These are phyloP conservation scores for Silurus aristotelis DNA, from an alignment of 2,797 vertebrate species.

Conservation along the genomic window DNA sequence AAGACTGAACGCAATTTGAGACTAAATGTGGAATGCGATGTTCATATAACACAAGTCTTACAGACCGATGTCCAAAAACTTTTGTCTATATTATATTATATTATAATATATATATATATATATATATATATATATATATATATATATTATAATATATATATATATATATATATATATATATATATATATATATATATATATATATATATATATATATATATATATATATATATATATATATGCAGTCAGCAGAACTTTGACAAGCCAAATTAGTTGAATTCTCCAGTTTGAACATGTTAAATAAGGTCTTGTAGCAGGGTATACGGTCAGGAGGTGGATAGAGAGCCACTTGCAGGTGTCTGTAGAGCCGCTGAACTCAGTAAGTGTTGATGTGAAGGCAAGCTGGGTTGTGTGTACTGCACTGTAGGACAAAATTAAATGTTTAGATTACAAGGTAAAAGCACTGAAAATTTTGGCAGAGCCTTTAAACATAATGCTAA, in stretches of 20 bases:
- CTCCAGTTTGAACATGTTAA: not conserved
- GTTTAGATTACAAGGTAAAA: not conserved
- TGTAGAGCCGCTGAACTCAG: constrained; percentile 44
- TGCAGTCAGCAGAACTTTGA: not conserved
- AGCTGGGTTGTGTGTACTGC: not conserved
- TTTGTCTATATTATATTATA: too few species aligned
- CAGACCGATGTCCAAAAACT: too few species aligned
- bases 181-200: too few species aligned
- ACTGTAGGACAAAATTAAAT: not conserved
- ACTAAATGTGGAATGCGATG: too few species aligned
- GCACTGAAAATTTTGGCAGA: not conserved
- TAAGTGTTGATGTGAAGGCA: constrained; percentile 28
- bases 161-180: too few species aligned
- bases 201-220: too few species aligned
- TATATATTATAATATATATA: too few species aligned
- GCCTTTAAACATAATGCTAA: not conserved
- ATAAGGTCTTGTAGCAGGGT: not conserved
- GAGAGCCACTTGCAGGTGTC: not conserved
- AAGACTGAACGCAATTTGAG: too few species aligned
- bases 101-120: too few species aligned
- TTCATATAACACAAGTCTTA: too few species aligned
- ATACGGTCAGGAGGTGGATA: constrained; percentile 35
- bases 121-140: too few species aligned
- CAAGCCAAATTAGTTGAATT: not conserved
- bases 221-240: too few species aligned